Evolutionary conservation across 2,797 vertebrate genomes (phyloP).

Genomic region (Kryptopterus vitreolus): DNA sequence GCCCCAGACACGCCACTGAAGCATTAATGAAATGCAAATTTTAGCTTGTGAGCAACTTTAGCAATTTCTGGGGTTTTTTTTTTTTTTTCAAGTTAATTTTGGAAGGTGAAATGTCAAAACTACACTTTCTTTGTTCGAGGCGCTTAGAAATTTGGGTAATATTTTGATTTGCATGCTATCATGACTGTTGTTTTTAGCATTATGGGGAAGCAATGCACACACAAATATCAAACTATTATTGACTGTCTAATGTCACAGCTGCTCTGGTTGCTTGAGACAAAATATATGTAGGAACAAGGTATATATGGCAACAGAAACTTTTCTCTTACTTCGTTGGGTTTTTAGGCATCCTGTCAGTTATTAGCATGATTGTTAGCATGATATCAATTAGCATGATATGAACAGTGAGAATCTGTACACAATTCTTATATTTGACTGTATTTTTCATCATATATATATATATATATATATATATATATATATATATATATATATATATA

Average conservation of each 20-base stretch:
- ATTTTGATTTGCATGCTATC: not conserved
- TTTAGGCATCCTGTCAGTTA: too few relatives aligned
- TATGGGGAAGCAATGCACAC: not conserved
- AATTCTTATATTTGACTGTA: too few relatives aligned
- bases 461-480: too few relatives aligned
- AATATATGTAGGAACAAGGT: not conserved
- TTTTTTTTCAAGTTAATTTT: not conserved
- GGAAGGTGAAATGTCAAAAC: not conserved
- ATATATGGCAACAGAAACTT: not conserved
- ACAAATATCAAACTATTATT: not conserved
- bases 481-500: too few relatives aligned
- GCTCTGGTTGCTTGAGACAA: not conserved
- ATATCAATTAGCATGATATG: not conserved
- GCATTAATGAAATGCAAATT: not conserved
- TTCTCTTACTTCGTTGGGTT: not conserved
- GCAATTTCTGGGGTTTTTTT: too few relatives aligned
- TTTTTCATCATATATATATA: too few relatives aligned
- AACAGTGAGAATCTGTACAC: too few relatives aligned
- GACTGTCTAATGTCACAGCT: not conserved
- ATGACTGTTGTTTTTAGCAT: not conserved
- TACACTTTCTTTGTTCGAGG: not conserved
- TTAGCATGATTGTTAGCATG: too few relatives aligned
- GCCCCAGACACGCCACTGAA: not conserved
- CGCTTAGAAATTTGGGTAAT: too few relatives aligned
- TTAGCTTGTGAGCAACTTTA: not conserved